Percentiles rank a stretch among this genome's conserved stretches.
These are phyloP conservation scores for Leptopilina myrica DNA, from an alignment of 2,888 invertebrate species.

Conservation along the genomic window DNA sequence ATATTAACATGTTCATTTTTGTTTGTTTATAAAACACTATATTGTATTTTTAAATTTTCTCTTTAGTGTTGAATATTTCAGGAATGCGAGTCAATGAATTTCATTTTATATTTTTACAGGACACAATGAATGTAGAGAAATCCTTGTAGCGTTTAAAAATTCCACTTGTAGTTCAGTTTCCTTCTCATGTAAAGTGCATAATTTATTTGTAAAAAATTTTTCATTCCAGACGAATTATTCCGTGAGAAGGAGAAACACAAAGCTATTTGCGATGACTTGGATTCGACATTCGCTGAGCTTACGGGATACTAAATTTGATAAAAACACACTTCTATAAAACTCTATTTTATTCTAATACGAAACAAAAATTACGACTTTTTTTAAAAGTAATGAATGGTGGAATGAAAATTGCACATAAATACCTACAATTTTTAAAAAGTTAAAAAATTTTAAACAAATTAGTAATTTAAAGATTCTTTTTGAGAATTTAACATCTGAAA, in stretches of 20 bases:
- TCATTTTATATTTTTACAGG: background rate
- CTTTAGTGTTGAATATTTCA: no score
- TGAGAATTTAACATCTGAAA: background rate
- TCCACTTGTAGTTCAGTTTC: background rate
- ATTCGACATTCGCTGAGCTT: constrained; percentile 97
- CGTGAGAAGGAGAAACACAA: constrained; percentile 95
- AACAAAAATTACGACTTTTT: background rate
- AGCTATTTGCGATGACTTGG: constrained; percentile 98
- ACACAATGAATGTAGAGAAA: constrained; percentile 5
- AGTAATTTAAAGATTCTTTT: background rate
- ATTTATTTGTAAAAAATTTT: constrained; percentile 52
- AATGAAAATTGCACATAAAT: background rate
- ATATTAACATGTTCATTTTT: no score
- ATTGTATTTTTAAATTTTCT: no score
- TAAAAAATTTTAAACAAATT: background rate
- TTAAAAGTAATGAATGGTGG: background rate
- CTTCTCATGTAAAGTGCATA: background rate
- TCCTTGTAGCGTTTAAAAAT: constrained; percentile 7
- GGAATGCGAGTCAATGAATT: no score
- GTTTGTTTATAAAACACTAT: no score
- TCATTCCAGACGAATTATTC: constrained; percentile 79
- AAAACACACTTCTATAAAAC: constrained; percentile 37
- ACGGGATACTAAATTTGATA: constrained; percentile 89
- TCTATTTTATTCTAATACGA: background rate
- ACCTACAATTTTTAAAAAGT: background rate